Base-by-base conservation (phyloP, 2,797 vertebrate genomes). In the Cryptoblepharus egeriae region DNA sequence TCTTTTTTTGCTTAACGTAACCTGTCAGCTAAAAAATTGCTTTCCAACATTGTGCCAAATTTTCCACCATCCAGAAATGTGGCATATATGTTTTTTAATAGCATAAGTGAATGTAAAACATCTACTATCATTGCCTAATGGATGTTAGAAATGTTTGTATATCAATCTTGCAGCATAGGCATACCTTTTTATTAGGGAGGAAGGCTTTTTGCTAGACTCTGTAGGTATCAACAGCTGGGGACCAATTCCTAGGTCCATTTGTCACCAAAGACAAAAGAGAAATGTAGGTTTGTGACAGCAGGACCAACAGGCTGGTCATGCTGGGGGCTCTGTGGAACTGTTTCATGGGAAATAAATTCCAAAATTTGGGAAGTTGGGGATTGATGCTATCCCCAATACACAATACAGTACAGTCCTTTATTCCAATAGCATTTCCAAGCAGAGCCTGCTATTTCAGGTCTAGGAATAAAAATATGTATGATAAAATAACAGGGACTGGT, bases 41-140 rank as follows among this genome's bases (percentile, higher is more conserved):
- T n/a, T n/a, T n/a, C n/a, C n/a, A n/a, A n/a, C n/a, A n/a, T n/a
- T 88, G 91, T 95, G 95, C 95, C 95, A 95, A 92, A 92, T 83
- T 77, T n/a, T 74, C 85, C 84, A 74, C 65, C n/a, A 77, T 93
- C 85, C 88, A 81, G 42, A 71, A 79, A 28, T 84, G 76, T 88
- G n/a, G n/a, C n/a, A n/a, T n/a, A n/a, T n/a, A n/a, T 79, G 42
- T 49, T 28, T 37, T 16, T 37, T 16, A 87, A 68, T 35, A 75
- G 88, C 90, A 92, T 32, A 69, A 83, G 49, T 81, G 89, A 93
- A 89, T 93, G 91, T 94, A 92, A 94, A 91, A 82, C 84, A 86
- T 92, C 79, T 85, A 82, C 69, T 52, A 87, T 90, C 32, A 57
- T 80, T 45, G 52, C 80, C 90, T 82, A 49, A 80, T 68, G 61